Evolutionary conservation across 2,888 invertebrate genomes (phyloP).

Genomic region (Lissocephala sabroskyi): DNA sequence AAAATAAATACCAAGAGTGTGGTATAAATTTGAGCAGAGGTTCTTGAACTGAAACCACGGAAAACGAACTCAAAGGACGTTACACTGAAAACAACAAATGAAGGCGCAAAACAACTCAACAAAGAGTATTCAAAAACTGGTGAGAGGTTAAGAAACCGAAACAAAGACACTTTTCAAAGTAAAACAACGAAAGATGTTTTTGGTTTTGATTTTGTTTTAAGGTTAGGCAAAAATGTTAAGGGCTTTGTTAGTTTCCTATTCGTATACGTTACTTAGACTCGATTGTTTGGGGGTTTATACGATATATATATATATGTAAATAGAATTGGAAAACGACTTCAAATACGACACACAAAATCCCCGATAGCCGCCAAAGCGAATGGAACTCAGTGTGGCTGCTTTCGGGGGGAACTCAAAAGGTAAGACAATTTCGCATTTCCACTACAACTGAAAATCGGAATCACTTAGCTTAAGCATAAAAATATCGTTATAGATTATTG

Average conservation of each 20-base stretch:
- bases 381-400: no score
- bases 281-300: no score
- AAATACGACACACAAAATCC: slow-evolving; percentile 36
- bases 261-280: slow-evolving; percentile 27
- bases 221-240: slow-evolving; percentile 29
- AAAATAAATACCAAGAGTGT: slow-evolving; percentile 8
- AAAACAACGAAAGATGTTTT: no score
- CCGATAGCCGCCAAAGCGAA: no score
- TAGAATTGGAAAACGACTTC: no score
- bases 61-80: slow-evolving; percentile 52
- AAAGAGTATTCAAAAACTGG: slow-evolving; percentile 22
- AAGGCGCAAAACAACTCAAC: slow-evolving; percentile 32
- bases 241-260: slow-evolving; percentile 44
- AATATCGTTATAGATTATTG: slow-evolving; percentile 22
- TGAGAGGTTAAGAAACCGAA: no score
- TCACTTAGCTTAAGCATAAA: slow-evolving; percentile 35
- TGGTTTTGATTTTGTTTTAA: slow-evolving; percentile 17
- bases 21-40: slow-evolving; percentile 12
- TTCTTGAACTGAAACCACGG: slow-evolving; percentile 39
- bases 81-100: slow-evolving; percentile 48
- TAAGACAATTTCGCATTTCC: slow-evolving; percentile 47
- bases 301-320: no score
- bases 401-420: slow-evolving; percentile 27
- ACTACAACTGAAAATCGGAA: slow-evolving; percentile 46
- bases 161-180: no score